Percentiles rank a stretch among this genome's conserved stretches.
Conservation (phyloP, 2,888 invertebrate genomes). For the Scrobipalpa costella region DNA sequence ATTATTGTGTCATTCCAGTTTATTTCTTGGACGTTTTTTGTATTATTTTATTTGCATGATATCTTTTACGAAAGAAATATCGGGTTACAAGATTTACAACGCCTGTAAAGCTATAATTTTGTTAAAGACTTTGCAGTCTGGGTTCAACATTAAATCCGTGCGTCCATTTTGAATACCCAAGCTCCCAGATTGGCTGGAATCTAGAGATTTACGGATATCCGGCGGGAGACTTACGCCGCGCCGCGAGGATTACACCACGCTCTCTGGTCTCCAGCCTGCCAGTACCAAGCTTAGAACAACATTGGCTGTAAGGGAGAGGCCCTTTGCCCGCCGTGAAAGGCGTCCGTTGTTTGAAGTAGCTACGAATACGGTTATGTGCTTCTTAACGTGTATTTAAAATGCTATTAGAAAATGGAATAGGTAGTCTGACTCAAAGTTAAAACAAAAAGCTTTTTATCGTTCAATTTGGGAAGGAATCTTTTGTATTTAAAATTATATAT, state of each 20-base stretch:
- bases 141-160: constrained; percentile 21
- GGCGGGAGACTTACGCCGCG: constrained; percentile 34
- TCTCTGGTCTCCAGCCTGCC: constrained; percentile 24
- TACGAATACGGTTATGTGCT: constrained; percentile 25
- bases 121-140: neutral
- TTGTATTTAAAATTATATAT: neutral
- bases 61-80: neutral
- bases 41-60: neutral
- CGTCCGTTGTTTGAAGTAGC: constrained; percentile 24
- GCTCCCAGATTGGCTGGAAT: constrained; percentile 26
- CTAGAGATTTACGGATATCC: constrained; percentile 47
- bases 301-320: constrained; percentile 32
- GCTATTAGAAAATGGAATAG: constrained; percentile 19
- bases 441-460: no score
- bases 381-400: constrained; percentile 7
- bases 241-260: constrained; percentile 29
- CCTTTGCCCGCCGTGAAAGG: constrained; percentile 21
- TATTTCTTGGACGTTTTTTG: neutral
- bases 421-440: constrained; percentile 45
- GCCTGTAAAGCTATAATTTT: no score
- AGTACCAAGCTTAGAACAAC: constrained; percentile 33
- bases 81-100: neutral
- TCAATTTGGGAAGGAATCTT: no score
- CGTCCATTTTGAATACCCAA: constrained; percentile 27
- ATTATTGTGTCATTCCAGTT: neutral